Evolutionary conservation across 2,113 vertebrate species (phyloP).

Genomic region (Syrrhaptes paradoxus): DNA sequence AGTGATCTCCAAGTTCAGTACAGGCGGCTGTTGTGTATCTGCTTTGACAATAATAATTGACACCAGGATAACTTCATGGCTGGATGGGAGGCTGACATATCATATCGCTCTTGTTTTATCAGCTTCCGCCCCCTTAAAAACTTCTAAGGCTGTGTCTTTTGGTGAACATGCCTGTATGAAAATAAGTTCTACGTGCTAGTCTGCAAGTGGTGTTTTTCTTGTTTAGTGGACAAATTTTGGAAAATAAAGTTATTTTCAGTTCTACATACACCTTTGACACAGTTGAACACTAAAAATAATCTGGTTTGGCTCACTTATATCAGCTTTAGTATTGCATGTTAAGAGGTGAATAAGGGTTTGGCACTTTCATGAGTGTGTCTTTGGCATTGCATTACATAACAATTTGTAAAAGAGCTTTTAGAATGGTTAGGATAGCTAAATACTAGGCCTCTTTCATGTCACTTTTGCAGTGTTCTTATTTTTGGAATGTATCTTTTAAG

Average conservation of each 20-base stretch:
- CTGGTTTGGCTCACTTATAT: not conserved
- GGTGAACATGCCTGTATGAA: not conserved
- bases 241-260: not conserved
- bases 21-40: conserved; percentile 12
- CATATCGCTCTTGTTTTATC: not conserved
- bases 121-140: not conserved
- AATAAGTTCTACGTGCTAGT: not conserved
- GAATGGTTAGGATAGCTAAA: not conserved
- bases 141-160: not conserved
- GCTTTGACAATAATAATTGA: conserved; percentile 36
- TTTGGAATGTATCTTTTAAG: not conserved
- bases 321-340: not conserved
- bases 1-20: not conserved
- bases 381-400: not conserved
- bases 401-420: not conserved
- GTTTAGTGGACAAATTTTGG: not conserved
- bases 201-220: not conserved
- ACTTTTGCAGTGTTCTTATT: not conserved
- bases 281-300: not conserved
- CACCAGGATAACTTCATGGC: not conserved
- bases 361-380: not conserved
- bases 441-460: not conserved
- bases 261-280: not conserved
- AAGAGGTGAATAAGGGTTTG: not conserved
- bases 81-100: not conserved